Evolutionary conservation across 64 coral and sea anemone genomes (phyloP).

Genomic region (Pocillopora damicornis): DNA sequence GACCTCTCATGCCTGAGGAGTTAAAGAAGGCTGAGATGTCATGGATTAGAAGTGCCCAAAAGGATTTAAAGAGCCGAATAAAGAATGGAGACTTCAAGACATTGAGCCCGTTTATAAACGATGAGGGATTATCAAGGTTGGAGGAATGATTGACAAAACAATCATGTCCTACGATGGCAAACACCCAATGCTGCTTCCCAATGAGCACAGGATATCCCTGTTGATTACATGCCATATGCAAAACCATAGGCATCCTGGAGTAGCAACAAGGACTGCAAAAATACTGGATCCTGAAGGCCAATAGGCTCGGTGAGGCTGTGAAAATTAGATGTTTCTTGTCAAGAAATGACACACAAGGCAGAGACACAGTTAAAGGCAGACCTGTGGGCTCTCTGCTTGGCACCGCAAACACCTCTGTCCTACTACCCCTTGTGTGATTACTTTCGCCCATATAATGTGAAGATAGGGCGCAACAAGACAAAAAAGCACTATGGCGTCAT

Average conservation of each 20-base stretch:
- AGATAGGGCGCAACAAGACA: background rate
- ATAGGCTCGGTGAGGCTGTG: constrained; percentile 6
- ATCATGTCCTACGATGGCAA: constrained; percentile 13
- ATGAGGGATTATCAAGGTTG: constrained; percentile 40
- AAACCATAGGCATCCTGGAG: background rate
- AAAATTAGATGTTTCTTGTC: background rate
- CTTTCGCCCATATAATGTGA: constrained; percentile 12
- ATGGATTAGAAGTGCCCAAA: constrained; percentile 10
- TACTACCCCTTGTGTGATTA: constrained; percentile 25
- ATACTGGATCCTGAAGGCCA: constrained; percentile 20
- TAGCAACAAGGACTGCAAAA: background rate
- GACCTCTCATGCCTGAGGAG: constrained; percentile 37
- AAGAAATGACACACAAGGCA: background rate
- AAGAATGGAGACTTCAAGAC: constrained; percentile 35
- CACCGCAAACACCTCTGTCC: constrained; percentile 33
- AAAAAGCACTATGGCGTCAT: constrained; percentile 26
- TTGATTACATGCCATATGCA: constrained; percentile 23
- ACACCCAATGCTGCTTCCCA: constrained; percentile 5
- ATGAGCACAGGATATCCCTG: constrained; percentile 3
- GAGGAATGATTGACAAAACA: constrained; percentile 21
- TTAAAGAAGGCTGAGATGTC: constrained; percentile 3
- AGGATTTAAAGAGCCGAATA: background rate
- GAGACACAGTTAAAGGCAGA: constrained; percentile 25
- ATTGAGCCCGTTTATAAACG: constrained; percentile 37
- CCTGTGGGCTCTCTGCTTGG: background rate